Conservation (phyloP, 2,113 vertebrate species). For the Catharus fuscescens region DNA sequence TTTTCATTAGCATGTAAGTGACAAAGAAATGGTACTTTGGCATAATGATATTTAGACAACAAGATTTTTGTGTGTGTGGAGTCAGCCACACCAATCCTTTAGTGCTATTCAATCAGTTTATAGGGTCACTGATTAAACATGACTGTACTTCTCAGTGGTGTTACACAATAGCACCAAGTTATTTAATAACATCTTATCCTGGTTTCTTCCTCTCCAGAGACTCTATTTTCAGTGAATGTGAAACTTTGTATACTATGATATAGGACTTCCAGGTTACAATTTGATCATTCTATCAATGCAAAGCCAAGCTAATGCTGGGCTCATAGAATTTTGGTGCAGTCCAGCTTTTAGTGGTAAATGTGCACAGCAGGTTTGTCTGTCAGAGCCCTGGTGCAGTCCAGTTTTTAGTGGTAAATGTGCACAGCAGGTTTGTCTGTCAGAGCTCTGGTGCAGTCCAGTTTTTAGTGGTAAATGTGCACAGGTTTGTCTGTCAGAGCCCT, state of each 20-base stretch:
- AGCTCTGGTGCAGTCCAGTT: too few species aligned
- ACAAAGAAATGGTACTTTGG: background rate
- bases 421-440: too few species aligned
- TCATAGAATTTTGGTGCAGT: background rate
- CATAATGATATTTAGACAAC: background rate
- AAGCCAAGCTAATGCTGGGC: fast-evolving
- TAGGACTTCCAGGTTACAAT: background rate
- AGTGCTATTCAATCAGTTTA: background rate
- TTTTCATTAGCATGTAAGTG: background rate
- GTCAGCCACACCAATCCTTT: background rate
- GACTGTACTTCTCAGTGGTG: background rate
- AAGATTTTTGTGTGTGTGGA: background rate
- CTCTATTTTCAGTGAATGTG: background rate
- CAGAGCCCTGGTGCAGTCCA: background rate
- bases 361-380: background rate
- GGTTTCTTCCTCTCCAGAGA: background rate
- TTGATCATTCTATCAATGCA: background rate
- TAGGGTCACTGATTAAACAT: background rate
- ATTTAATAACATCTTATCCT: background rate
- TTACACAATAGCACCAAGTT: background rate
- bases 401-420: too few species aligned
- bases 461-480: too few species aligned
- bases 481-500: too few species aligned
- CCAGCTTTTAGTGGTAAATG: background rate
- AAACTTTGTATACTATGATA: background rate